Percentiles rank a stretch among this genome's conserved stretches.
These are phyloP conservation scores for Mirounga angustirostris DNA, from an alignment of 2,113 vertebrate species.

Conservation along the genomic window DNA sequence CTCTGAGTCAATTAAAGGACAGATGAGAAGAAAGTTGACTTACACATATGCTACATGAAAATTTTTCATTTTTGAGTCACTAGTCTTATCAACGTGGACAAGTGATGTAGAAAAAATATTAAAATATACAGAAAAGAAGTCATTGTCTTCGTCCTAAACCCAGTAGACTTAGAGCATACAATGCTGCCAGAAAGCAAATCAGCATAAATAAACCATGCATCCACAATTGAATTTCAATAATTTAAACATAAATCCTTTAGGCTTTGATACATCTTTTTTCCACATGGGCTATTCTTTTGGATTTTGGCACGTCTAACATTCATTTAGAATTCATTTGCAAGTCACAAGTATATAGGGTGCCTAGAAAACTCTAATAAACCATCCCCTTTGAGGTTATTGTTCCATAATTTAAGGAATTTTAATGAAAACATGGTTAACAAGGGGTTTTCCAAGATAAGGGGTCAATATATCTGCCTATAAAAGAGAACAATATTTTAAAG, in stretches of 20 bases:
- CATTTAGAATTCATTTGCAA: conserved; percentile 67
- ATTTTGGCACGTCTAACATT: conserved; percentile 17
- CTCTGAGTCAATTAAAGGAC: conserved; percentile 1
- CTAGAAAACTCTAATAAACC: conserved; percentile 75
- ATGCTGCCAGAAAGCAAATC: neutral
- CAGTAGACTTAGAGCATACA: conserved; percentile 65
- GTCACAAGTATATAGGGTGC: conserved; percentile 67
- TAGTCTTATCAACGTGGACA: conserved; percentile 53
- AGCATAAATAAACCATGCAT: conserved; percentile 68
- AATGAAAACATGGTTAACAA: conserved; percentile 73
- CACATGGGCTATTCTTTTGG: conserved; percentile 67
- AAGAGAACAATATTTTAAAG: conserved; percentile 56
- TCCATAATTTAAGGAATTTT: conserved; percentile 79
- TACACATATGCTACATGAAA: neutral
- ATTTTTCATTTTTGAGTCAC: conserved; percentile 41
- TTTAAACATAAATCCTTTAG: conserved; percentile 17
- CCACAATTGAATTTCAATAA: conserved; percentile 67
- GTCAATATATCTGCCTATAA: conserved; percentile 57
- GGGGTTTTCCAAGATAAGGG: conserved; percentile 71
- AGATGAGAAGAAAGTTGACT: neutral
- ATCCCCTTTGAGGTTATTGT: conserved; percentile 76
- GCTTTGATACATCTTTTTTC: conserved; percentile 65
- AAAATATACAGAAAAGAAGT: conserved; percentile 68
- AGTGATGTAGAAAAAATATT: conserved; percentile 68
- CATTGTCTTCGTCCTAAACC: conserved; percentile 61